These are phyloP conservation scores for Limosa lapponica DNA, from an alignment of 2,797 vertebrate genomes.

Conservation along the genomic window DNA sequence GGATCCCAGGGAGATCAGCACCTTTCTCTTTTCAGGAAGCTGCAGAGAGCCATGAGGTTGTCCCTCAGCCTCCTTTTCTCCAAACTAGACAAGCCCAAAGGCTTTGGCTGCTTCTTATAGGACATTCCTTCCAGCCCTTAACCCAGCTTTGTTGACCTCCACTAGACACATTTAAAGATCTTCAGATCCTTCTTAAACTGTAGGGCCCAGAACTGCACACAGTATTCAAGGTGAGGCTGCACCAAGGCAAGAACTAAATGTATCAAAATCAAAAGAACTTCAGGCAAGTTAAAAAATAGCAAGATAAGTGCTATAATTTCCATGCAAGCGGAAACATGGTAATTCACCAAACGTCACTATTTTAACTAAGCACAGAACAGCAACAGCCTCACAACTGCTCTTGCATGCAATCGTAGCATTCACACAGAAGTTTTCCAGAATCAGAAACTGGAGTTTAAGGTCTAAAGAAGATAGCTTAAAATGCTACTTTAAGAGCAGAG, in stretches of 20 bases:
- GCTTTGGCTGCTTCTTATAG: not conserved
- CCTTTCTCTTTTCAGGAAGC: not conserved
- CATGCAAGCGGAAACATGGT: not conserved
- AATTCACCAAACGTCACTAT: not conserved
- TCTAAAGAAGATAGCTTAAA: not conserved
- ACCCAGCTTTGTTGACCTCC: not conserved
- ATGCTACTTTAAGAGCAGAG: not conserved
- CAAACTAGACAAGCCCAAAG: not conserved
- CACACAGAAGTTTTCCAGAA: not conserved
- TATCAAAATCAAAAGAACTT: not conserved
- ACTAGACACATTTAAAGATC: not conserved
- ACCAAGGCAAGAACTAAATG: not conserved
- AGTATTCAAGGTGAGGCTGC: accelerated
- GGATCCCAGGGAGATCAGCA: not conserved
- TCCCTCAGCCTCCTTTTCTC: not conserved
- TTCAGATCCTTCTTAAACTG: not conserved
- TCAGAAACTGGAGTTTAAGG: not conserved
- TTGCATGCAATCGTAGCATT: accelerated
- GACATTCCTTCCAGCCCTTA: not conserved
- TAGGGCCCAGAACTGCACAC: not conserved
- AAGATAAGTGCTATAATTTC: not conserved
- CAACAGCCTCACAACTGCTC: not conserved
- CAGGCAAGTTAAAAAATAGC: not conserved
- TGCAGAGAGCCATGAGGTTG: not conserved
- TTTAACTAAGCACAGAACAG: not conserved